Evolutionary conservation across 2,113 vertebrate genomes (phyloP), one percentile per base, ranked within the genome.

Genomic region (Plecotus auritus): DNA sequence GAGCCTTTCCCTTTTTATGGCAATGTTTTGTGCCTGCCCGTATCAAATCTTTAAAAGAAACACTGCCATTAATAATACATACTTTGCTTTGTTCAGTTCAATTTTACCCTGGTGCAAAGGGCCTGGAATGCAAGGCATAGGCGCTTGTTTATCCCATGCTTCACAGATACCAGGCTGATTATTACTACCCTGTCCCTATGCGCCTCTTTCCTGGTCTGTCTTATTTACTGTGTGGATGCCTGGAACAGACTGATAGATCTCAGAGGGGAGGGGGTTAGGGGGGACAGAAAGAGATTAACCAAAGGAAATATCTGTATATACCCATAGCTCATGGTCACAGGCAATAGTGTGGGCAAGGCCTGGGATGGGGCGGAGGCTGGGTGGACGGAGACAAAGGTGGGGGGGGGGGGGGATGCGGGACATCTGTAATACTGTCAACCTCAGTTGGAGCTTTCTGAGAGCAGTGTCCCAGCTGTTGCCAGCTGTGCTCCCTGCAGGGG

Each of bases 1-100:
- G 90, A 94, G 56, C 45, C 89, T 95, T 97, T 96, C 84, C 82
- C 23, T 95, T 89, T 96, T 85, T 47, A 74, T 86, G 94, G 94
- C 80, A 77, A 81, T 95, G 94, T 93, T 98, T 93, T 96, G 85
- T 76, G 81, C 35, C 37, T 95, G 93, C 90, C 87, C 51, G 1
- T 95, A 96, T 82, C 88, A 95, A 96, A 95, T 97, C 96, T 97
- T 97, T 96, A 95, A 95, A 97, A 95, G 95, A 97, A 96, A 97
- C 37, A 81, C 88, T 73, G 51, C 69, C 91, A 97, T 97, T 97
- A 97, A 98, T 98, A 98, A 97, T 96, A 98, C 97, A 98, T 97
- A 78, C 49, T 87, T 97, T 90, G 64, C 89, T 96, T 96, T 98
- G 95, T 96, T 97, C 87, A 28, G 59, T 97, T 96, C 97, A 91